phyloP scores from a whole-genome alignment of 2,797 vertebrate genomes.

The Anas acuta region DNA sequence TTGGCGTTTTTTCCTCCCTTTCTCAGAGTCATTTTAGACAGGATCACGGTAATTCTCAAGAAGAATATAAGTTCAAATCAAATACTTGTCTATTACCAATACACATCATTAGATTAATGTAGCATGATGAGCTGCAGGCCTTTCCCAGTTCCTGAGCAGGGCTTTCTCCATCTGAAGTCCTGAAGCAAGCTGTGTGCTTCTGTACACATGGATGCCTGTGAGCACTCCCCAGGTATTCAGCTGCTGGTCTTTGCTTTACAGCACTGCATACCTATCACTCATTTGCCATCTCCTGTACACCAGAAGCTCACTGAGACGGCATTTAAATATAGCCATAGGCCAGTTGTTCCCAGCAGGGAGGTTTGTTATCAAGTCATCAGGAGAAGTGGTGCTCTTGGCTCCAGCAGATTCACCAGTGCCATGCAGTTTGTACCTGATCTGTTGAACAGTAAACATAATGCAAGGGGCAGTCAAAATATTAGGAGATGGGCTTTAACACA shows the following conservation, averaged over 20 bases:
- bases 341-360: neutral
- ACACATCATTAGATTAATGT: too few species aligned
- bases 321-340: neutral
- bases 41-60: neutral
- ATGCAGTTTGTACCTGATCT: constrained; percentile 14
- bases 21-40: neutral
- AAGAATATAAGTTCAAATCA: neutral
- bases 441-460: neutral
- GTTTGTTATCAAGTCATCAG: neutral
- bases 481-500: neutral
- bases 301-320: neutral
- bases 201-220: neutral
- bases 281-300: neutral
- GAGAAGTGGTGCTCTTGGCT: neutral
- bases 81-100: neutral
- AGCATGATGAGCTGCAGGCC: neutral
- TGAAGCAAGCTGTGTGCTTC: neutral
- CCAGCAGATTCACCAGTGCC: neutral
- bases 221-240: neutral
- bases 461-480: constrained; percentile 3
- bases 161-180: neutral
- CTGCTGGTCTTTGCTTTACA: neutral
- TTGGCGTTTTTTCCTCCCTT: neutral
- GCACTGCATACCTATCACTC: neutral
- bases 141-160: neutral